Evolutionary conservation across 2,888 invertebrate genomes (phyloP), one percentile per base, ranked within the genome.

Genomic region (Drosophila falleni): DNA sequence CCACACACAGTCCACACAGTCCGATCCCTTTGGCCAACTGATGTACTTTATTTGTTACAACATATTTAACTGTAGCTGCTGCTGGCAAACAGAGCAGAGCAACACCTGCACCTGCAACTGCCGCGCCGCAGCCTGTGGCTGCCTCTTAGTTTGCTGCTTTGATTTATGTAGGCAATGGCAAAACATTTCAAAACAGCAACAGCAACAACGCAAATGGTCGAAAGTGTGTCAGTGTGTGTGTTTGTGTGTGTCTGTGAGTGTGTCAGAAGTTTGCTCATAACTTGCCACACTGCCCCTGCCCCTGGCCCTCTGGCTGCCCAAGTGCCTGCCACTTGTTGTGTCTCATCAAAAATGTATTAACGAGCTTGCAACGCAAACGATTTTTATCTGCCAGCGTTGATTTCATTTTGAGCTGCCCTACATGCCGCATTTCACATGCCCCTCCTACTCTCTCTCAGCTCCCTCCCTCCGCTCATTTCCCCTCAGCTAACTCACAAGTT

Each of bases 281-380:
- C 89, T 88, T 83, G 81, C 71, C 73, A 35, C 46, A 39, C 49
- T 37, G 62, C 58, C 61, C 49, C 11, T 16, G 13, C 31, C 39
- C 0, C 26, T n/a, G 42, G 61, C 53, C 66, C 62, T 42, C 39
- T 33, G 64, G 58, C 62, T 62, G 60, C 51, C 67, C 79, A 64
- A 68, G 79, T 85, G 82, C 59, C 75, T 75, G 89, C 89, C 89
- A 89, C 86, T 87, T 87, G 86, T 90, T 88, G 88, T 82, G 79
- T 80, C 89, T 89, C 91, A 91, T 91, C 90, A 90, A 90, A 90
- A 90, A 90, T 91, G 88, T 90, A 90, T 91, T 90, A 90, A 91
- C 87, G 89, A 89, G 88, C 88, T 88, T 81, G 87, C 81, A 84
- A 75, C 78, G 84, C 82, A 85, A 79, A 81, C 87, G 89, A 87